phyloP scores from a whole-genome alignment of 2,113 vertebrate genomes.

The Aegypius monachus region DNA sequence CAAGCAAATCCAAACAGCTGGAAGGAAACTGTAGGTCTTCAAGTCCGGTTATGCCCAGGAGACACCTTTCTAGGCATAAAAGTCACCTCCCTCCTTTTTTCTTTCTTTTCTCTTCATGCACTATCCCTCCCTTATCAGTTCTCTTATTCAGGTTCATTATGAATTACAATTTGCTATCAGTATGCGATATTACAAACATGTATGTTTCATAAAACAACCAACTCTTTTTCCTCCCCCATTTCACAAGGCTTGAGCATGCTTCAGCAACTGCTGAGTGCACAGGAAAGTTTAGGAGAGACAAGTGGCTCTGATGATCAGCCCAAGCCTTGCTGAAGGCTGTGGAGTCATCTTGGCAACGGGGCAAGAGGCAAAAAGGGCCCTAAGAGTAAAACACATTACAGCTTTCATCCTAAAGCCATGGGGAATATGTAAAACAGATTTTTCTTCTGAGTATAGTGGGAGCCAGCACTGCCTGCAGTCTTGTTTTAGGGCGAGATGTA shows the following conservation, averaged over 20 bases:
- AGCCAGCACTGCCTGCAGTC: background rate
- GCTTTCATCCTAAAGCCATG: background rate
- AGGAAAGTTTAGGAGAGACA: background rate
- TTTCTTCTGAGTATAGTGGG: fast-evolving
- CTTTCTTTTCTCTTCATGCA: background rate
- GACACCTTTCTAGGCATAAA: background rate
- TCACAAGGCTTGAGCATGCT: fast-evolving
- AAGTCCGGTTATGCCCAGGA: background rate
- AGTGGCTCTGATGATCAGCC: background rate
- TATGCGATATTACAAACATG: background rate
- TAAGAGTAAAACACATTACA: background rate
- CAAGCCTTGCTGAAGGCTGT: background rate
- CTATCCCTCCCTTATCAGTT: background rate
- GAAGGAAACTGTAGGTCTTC: background rate
- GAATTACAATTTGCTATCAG: too few relatives aligned
- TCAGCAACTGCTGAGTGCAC: fast-evolving
- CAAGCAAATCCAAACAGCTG: background rate
- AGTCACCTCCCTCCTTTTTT: background rate
- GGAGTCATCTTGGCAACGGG: background rate
- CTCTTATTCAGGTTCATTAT: background rate
- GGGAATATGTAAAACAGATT: background rate
- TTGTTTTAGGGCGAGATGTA: background rate
- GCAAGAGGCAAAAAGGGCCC: background rate
- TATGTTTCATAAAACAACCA: background rate
- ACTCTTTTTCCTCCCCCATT: background rate